Evolutionary conservation across 1,140 invertebrate genomes (phyloP), one percentile per base, ranked within the genome.

Genomic region (Phymastichus coffea): DNA sequence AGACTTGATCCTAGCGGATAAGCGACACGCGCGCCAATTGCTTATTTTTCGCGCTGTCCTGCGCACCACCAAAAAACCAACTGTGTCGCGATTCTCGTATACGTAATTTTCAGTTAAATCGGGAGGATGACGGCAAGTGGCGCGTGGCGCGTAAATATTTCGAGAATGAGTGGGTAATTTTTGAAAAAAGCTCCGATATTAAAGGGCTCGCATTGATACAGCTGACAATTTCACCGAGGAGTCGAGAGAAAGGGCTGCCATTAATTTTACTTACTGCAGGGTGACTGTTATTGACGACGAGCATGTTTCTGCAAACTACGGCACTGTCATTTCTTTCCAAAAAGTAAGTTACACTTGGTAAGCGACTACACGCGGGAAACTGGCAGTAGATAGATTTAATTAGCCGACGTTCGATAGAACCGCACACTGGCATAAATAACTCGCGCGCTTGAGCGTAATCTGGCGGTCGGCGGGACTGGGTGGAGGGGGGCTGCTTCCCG

Each of bases 161-260:
- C 75, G 67, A 67, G 73, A 78, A 78, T 79, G 78, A 80, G 77
- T 77, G 59, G 74, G 70, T 79, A 75, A 76, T 79, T 80, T 79
- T 77, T 72, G 77, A 78, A 74, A 76, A 76, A 80, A 79, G 75
- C n/a, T n/a, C 74, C 69, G 61, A 78, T 72, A 75, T 79, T 77
- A 76, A 70, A 68, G 63, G 23, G 10, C 30, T 14, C 69, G 74
- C 75, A 78, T 80, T 79, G 78, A 80, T 77, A 77, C 65, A n/a
- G n/a, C 70, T 61, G 63, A 65, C 65, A 70, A 67, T 74, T 75
- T 68, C n/a, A 69, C n/a, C 71, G 51, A n/a, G n/a, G n/a, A n/a
- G n/a, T n/a, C 52, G 65, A 64, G 67, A 57, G 59, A 60, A 67
- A 65, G 26, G 40, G 20, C 28, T 20, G 68, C 71, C 77, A 80